phyloP scores from a whole-genome alignment of 2,113 vertebrate species.

The Calyptommatus sinebrachiatus region DNA sequence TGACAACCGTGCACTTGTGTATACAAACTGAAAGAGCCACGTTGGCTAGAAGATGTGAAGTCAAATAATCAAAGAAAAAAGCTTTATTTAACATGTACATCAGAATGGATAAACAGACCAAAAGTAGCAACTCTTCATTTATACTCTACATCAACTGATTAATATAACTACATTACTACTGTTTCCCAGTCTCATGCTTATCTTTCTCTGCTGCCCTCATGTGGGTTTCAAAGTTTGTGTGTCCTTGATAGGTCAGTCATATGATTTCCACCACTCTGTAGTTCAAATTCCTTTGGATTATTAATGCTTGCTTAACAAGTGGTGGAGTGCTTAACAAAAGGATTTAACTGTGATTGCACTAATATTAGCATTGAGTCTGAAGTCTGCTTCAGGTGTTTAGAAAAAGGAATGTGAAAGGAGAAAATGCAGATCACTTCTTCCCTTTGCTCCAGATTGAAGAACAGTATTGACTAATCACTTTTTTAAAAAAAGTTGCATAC shows the following conservation, averaged over 20 bases:
- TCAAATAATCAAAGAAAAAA: neutral
- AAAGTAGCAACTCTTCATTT: neutral
- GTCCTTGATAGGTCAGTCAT: constrained; percentile 15
- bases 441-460: neutral
- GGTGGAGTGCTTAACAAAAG: neutral
- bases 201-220: constrained; percentile 14
- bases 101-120: neutral
- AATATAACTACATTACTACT: constrained; percentile 1
- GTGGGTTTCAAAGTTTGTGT: neutral
- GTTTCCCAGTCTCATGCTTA: neutral
- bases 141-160: neutral
- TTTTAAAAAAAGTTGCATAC: no score
- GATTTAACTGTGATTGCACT: neutral
- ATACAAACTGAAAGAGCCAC: no score
- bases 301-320: neutral
- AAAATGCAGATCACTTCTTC: neutral
- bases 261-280: neutral
- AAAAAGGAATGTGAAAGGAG: neutral
- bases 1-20: no score
- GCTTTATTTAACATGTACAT: neutral
- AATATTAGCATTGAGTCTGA: neutral
- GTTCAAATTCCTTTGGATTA: constrained; percentile 1
- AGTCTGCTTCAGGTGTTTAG: neutral
- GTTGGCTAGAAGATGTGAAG: neutral
- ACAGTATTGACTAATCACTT: no score